Base-by-base conservation (phyloP, 2,888 invertebrate genomes). In the Eupithecia subumbrata region DNA sequence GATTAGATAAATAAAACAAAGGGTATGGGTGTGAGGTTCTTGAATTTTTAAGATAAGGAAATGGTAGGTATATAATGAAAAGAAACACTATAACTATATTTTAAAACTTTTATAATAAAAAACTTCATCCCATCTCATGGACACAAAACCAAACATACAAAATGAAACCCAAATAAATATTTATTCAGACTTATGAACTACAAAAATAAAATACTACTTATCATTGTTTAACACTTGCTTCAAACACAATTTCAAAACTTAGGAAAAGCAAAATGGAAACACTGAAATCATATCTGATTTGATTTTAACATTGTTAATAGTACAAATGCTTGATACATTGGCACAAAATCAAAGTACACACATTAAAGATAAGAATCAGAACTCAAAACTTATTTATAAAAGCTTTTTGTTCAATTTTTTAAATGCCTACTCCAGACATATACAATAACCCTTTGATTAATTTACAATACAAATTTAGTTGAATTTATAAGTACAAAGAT, bases 141-240 rank as follows among this genome's bases (percentile, higher is more conserved):
- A 74, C 18, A 70, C 60, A 74, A 74, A 76, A 74, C 77, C 74
- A 67, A 72, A 71, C 72, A 63, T 74, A 72, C 67, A 72, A 72
- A 72, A 64, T 56, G 22, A 70, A 77, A 77, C 72, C 74, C 74
- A 75, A 75, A 71, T 75, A 75, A 77, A 77, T 69, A 40, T 74
- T 68, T 72, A 74, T 64, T 77, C 77, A 77, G 77, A 77, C 77
- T 77, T 77, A 74, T 70, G n/a, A 37, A 40, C 12, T 68, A 68
- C 34, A 34, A 60, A 52, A 37, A 18, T 71, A 71, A 63, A 67
- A 66, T 69, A 77, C 70, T 74, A 75, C 72, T 60, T 70, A 74
- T 56, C 34, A 69, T 70, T 56, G 9, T 34, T 40, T 69, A 70
- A 45, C 43, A 67, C 43, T 64, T 34, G 8, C 64, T 64, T 64